phyloP scores from a whole-genome alignment of 2,797 vertebrate genomes.

The Nannoperca obscura region DNA sequence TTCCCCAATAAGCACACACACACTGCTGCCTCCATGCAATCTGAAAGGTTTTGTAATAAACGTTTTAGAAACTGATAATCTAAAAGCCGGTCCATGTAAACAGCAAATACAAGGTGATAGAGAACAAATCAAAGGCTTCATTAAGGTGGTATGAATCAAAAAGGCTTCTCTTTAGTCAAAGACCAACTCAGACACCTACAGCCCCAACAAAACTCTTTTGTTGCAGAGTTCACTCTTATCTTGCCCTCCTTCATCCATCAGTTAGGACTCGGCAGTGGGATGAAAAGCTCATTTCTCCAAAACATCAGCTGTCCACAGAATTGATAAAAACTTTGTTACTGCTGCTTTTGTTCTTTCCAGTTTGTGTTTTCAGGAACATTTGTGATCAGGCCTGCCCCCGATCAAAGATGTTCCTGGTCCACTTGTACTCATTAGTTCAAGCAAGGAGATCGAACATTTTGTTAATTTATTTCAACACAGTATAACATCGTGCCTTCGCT shows the following conservation, averaged over 20 bases:
- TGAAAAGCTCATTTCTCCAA: slow-evolving; percentile 47
- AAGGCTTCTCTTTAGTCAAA: not conserved
- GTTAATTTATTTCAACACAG: no score
- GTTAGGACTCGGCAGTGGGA: slow-evolving; percentile 30
- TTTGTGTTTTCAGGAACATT: not conserved
- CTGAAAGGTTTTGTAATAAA: not conserved
- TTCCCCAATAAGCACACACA: not conserved
- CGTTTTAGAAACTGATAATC: not conserved
- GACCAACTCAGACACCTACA: not conserved
- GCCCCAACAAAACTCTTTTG: slow-evolving; percentile 33
- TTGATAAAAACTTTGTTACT: slow-evolving; percentile 13
- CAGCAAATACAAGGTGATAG: not conserved
- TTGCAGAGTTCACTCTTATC: slow-evolving; percentile 41
- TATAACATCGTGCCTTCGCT: no score
- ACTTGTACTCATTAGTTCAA: no score
- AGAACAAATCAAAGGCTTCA: slow-evolving; percentile 24
- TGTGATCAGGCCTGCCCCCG: no score
- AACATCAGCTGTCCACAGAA: slow-evolving; percentile 38
- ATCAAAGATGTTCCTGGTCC: no score
- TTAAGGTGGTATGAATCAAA: slow-evolving; percentile 21
- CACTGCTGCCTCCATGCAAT: slow-evolving; percentile 4
- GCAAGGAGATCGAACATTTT: no score
- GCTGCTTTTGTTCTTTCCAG: not conserved
- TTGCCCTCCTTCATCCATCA: slow-evolving; percentile 44
- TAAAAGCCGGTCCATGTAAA: not conserved